Conservation (phyloP, 64 coral and sea anemone species). For the Montipora cactus region DNA sequence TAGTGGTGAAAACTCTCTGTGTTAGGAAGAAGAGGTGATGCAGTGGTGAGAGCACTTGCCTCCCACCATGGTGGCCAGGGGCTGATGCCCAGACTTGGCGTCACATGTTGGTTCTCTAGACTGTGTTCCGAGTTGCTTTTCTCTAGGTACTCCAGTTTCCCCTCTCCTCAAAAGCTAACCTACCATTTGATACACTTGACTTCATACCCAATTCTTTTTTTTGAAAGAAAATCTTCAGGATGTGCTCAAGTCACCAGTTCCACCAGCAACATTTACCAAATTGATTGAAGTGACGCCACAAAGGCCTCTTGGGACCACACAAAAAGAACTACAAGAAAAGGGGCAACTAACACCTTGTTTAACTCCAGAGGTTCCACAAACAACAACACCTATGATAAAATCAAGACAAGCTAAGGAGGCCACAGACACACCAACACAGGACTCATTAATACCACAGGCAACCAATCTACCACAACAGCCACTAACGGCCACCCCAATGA, state of each 20-base stretch:
- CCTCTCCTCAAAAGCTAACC: too few species aligned
- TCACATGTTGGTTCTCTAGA: too few species aligned
- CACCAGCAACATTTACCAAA: conserved; percentile 81
- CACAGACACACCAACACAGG: conserved; percentile 10
- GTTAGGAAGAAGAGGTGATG: too few species aligned
- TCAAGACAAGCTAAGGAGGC: neutral
- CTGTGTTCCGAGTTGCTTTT: too few species aligned
- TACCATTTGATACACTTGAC: too few species aligned
- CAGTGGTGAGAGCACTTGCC: too few species aligned
- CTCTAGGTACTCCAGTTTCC: too few species aligned
- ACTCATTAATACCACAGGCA: conserved; percentile 18
- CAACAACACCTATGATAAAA: conserved; percentile 73
- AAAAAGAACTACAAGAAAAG: neutral
- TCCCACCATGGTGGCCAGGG: too few species aligned
- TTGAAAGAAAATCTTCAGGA: conserved; percentile 43
- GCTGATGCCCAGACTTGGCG: too few species aligned
- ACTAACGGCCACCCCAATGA: conserved; percentile 76
- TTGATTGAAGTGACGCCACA: conserved; percentile 76
- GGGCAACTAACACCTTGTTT: conserved; percentile 1
- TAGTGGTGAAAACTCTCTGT: too few species aligned
- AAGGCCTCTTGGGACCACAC: neutral
- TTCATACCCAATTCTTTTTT: neutral
- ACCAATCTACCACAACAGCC: conserved; percentile 67
- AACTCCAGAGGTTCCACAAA: conserved; percentile 65
- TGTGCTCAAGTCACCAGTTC: conserved; percentile 63